Evolutionary conservation across 2,113 vertebrate species (phyloP), one percentile per base, ranked within the genome.

Genomic region (Eptatretus burgeri): DNA sequence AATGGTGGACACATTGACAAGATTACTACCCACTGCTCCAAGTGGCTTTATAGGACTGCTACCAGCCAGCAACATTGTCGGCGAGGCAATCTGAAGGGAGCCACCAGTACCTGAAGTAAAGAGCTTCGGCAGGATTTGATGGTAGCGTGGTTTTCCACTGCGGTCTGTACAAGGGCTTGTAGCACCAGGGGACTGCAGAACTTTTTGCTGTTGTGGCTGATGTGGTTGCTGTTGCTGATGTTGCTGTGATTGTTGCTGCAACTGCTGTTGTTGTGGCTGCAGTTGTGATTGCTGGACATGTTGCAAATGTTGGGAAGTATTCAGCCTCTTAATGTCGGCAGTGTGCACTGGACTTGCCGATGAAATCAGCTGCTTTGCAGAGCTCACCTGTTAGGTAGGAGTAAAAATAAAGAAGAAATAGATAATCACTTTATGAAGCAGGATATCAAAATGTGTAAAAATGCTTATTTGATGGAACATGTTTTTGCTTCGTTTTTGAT

Each of bases 61-160:
- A 20, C 56, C n/a, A 11, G 56, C 20, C 56, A 60, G 56, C n/a
- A 60, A n/a, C 56, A 20, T 60, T 20, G 56, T 60, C n/a, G 56
- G 20, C 56, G 56, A 17, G 11, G n/a, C 20, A 20, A 60, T 60
- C 56, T 60, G 56, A 12, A 60, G n/a, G 56, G 56, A 13, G 56
- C 56, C 56, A 20, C 56, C 56, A n/a, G 56, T 17, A n/a, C n/a
- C 11, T 20, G 56, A 20, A n/a, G 56, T 12, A n/a, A 60, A 20
- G n/a, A 20, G 56, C 56, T 60, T 60, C n/a, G 56, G 56, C n/a
- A 60, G 56, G 56, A 60, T 60, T 20, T 60, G 56, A n/a, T n/a
- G 56, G 56, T 60, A 60, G n/a, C 56, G 56, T 20, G 56, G 56
- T 60, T 60, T 60, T 10, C 56, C 56, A n/a, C n/a, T 11, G 56